phyloP scores from a whole-genome alignment of 1,140 invertebrate genomes.

The Hesperophylax magnus region DNA sequence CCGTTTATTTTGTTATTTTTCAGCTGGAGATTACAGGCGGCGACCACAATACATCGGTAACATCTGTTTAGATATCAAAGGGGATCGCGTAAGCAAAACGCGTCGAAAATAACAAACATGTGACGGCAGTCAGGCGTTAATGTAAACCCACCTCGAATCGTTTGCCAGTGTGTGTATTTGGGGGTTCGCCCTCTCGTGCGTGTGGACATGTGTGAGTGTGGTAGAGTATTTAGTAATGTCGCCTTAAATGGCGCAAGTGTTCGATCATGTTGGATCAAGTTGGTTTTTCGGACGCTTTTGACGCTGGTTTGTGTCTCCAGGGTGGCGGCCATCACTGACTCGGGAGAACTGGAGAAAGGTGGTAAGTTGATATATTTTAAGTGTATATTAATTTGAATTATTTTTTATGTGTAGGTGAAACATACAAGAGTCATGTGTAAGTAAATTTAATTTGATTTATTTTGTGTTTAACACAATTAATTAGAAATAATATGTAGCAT shows the following conservation, averaged over 20 bases:
- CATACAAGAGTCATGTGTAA: no score
- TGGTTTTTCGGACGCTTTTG: conserved; percentile 36
- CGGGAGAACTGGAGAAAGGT: conserved; percentile 33
- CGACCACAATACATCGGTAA: conserved; percentile 27
- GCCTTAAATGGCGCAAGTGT: conserved; percentile 6
- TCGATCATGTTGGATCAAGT: conserved; percentile 10
- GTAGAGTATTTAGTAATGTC: conserved; percentile 14
- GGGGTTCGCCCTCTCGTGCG: not conserved
- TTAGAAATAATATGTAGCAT: no score
- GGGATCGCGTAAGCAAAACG: conserved; percentile 26
- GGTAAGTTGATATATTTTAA: conserved; percentile 28
- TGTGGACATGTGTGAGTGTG: conserved; percentile 35
- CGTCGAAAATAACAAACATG: conserved; percentile 33
- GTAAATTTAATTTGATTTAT: no score
- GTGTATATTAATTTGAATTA: no score
- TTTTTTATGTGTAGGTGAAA: no score
- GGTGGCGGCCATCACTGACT: conserved; percentile 33
- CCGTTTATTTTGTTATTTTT: conserved; percentile 33
- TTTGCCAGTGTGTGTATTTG: conserved; percentile 1
- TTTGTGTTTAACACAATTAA: no score
- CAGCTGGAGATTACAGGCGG: conserved; percentile 20
- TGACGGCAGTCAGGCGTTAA: conserved; percentile 35
- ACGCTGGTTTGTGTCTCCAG: conserved; percentile 5
- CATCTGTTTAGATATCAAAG: conserved; percentile 38
- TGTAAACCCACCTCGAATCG: conserved; percentile 18